These are phyloP conservation scores for Halesus radiatus DNA, from an alignment of 1,140 invertebrate genomes.

Conservation along the genomic window DNA sequence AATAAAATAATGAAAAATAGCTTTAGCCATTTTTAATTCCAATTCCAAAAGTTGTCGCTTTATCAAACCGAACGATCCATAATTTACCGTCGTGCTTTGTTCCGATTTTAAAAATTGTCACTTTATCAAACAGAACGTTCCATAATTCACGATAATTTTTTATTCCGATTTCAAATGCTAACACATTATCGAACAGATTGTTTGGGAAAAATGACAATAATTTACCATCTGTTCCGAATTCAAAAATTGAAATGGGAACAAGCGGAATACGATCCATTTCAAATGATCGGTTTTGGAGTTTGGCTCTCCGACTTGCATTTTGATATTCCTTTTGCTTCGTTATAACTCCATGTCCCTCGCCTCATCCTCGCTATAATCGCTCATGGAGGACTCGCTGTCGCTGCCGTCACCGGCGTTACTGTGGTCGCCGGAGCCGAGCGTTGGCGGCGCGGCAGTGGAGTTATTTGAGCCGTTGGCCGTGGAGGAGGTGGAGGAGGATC, in stretches of 20 bases:
- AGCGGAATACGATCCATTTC: no score
- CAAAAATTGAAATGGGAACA: background rate
- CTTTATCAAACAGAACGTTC: no score
- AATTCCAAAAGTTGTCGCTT: no score
- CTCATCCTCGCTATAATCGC: constrained; percentile 98
- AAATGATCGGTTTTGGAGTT: background rate
- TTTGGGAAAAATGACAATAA: no score
- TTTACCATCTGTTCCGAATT: no score
- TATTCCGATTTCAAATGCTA: no score
- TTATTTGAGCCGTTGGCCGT: constrained; percentile 64
- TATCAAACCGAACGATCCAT: no score
- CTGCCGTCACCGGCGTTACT: constrained; percentile 70
- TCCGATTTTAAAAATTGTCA: no score
- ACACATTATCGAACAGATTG: no score
- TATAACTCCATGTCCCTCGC: constrained; percentile 99
- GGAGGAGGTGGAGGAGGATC: constrained; percentile 91
- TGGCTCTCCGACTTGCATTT: background rate
- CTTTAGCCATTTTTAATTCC: background rate
- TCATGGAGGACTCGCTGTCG: constrained; percentile 97
- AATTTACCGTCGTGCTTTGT: background rate
- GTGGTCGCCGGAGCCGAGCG: constrained; percentile 74
- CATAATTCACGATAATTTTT: no score
- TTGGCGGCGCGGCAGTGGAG: constrained; percentile 59
- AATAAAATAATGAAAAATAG: no score
- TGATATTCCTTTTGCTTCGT: constrained; percentile 63